Conservation (phyloP, 2,888 invertebrate species). For the Hypsopygia costalis region DNA sequence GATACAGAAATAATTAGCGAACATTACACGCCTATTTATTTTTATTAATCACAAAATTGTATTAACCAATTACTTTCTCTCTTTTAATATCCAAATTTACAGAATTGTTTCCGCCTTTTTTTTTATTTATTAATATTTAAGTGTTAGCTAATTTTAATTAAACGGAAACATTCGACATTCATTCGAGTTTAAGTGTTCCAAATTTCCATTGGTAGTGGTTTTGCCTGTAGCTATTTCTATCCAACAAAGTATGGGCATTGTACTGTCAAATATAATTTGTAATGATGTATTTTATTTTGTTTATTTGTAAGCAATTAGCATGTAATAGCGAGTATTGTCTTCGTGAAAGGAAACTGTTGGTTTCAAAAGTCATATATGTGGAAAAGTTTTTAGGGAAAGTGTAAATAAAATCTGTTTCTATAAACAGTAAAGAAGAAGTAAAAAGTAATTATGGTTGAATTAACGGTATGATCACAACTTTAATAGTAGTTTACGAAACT, state of each 20-base stretch:
- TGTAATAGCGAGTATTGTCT: too few species aligned
- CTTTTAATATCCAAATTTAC: conserved; percentile 19
- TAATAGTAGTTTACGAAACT: too few species aligned
- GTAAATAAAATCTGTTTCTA: too few species aligned
- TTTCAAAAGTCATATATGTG: too few species aligned
- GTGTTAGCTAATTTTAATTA: conserved; percentile 19
- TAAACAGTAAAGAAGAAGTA: too few species aligned
- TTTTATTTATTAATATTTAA: conserved; percentile 10
- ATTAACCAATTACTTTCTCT: conserved; percentile 30
- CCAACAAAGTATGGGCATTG: conserved; percentile 2
- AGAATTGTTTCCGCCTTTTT: conserved; percentile 19
- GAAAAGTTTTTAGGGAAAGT: too few species aligned
- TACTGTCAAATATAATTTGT: conserved; percentile 10
- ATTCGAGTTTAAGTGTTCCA: background rate
- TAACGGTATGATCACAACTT: too few species aligned
- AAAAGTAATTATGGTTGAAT: too few species aligned
- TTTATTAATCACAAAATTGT: too few species aligned
- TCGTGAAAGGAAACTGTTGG: too few species aligned
- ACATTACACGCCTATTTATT: too few species aligned
- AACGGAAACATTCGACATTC: background rate
- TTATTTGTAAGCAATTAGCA: conserved; percentile 6
- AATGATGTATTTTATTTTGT: conserved; percentile 7
- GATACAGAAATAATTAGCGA: too few species aligned
- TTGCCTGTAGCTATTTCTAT: conserved; percentile 1
- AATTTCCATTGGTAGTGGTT: background rate